Conservation (phyloP, 2,888 invertebrate species). For the Hyppa rectilinea region DNA sequence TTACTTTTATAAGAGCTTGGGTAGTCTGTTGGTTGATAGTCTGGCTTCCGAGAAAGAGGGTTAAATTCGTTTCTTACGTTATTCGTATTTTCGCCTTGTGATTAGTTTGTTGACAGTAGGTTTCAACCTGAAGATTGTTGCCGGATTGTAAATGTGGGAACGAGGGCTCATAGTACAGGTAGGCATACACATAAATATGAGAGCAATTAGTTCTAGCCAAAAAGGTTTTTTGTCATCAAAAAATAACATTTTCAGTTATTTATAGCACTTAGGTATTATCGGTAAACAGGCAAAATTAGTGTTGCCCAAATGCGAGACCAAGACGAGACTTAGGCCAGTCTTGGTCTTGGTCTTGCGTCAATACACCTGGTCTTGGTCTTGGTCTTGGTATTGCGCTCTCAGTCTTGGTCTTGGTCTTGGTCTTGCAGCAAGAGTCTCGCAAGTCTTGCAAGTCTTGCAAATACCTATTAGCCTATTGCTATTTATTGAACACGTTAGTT, state of each 20-base stretch:
- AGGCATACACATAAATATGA: neutral
- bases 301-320: too few relatives aligned
- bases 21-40: slow-evolving; percentile 4
- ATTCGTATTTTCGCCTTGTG: neutral
- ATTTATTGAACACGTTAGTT: too few relatives aligned
- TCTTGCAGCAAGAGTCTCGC: too few relatives aligned
- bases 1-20: slow-evolving; percentile 50
- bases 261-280: too few relatives aligned
- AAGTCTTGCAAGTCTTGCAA: too few relatives aligned
- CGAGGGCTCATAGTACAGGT: neutral
- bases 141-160: neutral
- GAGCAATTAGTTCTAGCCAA: neutral
- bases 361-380: too few relatives aligned
- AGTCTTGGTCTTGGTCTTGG: too few relatives aligned
- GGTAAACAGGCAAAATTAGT: neutral
- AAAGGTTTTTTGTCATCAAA: neutral
- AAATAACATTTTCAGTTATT: neutral
- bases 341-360: too few relatives aligned
- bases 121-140: neutral
- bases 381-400: too few relatives aligned
- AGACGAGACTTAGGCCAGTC: too few relatives aligned
- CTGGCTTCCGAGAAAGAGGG: neutral
- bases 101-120: neutral
- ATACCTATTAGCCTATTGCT: too few relatives aligned
- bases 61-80: neutral